A percentile compares a stretch with the other conserved stretches of the same genome.
phyloP scores from a whole-genome alignment of 2,113 vertebrate species.

The Barbus barbus region DNA sequence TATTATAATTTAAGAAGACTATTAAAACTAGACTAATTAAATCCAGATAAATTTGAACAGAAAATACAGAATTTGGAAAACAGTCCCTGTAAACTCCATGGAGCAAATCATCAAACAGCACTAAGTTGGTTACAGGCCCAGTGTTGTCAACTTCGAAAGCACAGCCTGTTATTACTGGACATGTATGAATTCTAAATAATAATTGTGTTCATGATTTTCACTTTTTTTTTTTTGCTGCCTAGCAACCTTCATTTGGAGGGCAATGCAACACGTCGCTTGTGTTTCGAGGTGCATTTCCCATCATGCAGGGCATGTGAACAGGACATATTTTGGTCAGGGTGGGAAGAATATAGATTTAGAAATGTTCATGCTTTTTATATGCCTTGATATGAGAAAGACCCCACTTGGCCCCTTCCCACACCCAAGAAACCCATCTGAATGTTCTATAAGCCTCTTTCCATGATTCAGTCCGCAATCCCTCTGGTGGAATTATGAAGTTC shows the following conservation, averaged over 20 bases:
- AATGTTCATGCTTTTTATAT: slow-evolving; percentile 1
- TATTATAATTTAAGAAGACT: not conserved
- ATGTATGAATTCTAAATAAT: not conserved
- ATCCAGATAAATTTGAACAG: not conserved
- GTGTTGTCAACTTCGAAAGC: no score
- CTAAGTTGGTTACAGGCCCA: no score
- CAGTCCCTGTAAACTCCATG: not conserved
- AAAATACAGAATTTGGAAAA: not conserved
- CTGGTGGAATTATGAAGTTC: not conserved
- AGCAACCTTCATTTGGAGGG: not conserved
- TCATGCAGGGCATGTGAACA: not conserved
- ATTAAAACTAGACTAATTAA: not conserved
- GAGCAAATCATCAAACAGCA: not conserved
- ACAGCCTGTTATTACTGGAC: not conserved
- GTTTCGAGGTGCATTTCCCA: not conserved
- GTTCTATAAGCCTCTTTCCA: slow-evolving; percentile 39
- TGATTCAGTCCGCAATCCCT: slow-evolving; percentile 43
- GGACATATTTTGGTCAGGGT: slow-evolving; percentile 3
- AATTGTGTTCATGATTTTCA: not conserved
- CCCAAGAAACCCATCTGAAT: slow-evolving; percentile 2
- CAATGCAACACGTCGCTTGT: not conserved
- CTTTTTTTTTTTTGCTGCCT: not conserved
- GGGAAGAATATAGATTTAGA: not conserved
- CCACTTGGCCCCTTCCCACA: slow-evolving; percentile 47
- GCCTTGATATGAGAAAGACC: slow-evolving; percentile 37